Evolutionary conservation across 2,797 vertebrate genomes (phyloP).

Genomic region (Chelmon rostratus): DNA sequence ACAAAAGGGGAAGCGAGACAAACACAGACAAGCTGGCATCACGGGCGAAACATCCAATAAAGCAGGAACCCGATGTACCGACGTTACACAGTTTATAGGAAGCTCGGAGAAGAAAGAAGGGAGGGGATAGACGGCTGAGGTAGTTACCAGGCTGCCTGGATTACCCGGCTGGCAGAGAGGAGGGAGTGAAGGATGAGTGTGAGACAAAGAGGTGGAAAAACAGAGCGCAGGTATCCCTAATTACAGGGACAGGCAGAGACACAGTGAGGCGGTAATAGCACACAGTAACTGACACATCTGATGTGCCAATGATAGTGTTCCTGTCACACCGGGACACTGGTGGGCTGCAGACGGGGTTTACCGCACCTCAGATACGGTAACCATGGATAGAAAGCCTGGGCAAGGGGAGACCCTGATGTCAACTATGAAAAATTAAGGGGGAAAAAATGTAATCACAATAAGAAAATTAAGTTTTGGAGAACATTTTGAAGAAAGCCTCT

Average conservation of each 20-base stretch:
- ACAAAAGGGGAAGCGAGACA: conserved; percentile 30
- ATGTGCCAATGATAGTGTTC: conserved; percentile 74
- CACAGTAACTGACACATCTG: conserved; percentile 70
- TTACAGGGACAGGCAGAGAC: conserved; percentile 76
- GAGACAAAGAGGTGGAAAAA: conserved; percentile 69
- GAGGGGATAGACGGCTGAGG: neutral
- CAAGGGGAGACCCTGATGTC: neutral
- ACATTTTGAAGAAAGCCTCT: neutral
- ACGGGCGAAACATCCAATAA: conserved; percentile 28
- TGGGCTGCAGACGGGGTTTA: conserved; percentile 19
- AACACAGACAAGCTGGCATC: conserved; percentile 34
- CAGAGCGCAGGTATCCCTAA: conserved; percentile 65
- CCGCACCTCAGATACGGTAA: conserved; percentile 20
- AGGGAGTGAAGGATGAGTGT: conserved; percentile 45
- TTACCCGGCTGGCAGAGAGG: conserved; percentile 58
- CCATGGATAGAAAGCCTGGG: conserved; percentile 24
- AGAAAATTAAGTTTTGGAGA: neutral
- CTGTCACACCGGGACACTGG: conserved; percentile 32
- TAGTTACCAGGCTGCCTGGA: conserved; percentile 51
- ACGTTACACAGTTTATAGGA: conserved; percentile 16
- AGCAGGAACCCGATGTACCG: neutral
- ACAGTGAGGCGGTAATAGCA: conserved; percentile 68
- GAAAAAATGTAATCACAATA: too few relatives aligned
- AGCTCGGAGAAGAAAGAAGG: neutral
- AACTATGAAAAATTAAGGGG: too few relatives aligned